Evolutionary conservation across 2,888 invertebrate genomes (phyloP).

Genomic region (Mimas tiliae): DNA sequence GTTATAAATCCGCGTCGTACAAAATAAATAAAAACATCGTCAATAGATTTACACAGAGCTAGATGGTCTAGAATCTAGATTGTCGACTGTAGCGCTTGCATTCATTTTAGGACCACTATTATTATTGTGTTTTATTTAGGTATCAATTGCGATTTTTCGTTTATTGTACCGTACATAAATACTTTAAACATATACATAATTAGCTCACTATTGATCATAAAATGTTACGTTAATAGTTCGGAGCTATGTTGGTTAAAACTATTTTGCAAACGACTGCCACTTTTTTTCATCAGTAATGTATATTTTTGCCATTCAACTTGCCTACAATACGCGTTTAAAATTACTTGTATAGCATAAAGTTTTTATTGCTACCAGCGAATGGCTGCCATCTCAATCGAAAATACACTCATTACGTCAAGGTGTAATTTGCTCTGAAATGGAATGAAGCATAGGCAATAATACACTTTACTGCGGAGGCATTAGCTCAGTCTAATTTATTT

Average conservation of each 20-base stretch:
- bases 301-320: not conserved
- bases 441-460: conserved; percentile 14
- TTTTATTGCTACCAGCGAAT: conserved; percentile 11
- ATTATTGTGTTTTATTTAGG: too few relatives aligned
- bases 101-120: too few relatives aligned
- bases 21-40: conserved; percentile 5
- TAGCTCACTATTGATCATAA: not conserved
- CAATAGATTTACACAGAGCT: conserved; percentile 21
- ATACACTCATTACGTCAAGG: conserved; percentile 19
- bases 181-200: not conserved
- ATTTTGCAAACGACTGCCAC: not conserved
- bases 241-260: not conserved
- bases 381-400: conserved; percentile 8
- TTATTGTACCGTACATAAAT: too few relatives aligned
- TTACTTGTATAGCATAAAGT: conserved; percentile 9
- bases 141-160: too few relatives aligned
- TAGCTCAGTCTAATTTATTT: not conserved
- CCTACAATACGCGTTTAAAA: not conserved
- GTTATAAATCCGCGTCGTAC: not conserved
- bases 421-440: conserved; percentile 14
- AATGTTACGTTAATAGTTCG: not conserved
- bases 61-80: too few relatives aligned
- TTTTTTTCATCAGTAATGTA: not conserved
- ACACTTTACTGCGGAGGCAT: conserved; percentile 4
- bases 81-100: too few relatives aligned